Base-by-base conservation (phyloP, 2,797 vertebrate species). In the Galago senegalensis region DNA sequence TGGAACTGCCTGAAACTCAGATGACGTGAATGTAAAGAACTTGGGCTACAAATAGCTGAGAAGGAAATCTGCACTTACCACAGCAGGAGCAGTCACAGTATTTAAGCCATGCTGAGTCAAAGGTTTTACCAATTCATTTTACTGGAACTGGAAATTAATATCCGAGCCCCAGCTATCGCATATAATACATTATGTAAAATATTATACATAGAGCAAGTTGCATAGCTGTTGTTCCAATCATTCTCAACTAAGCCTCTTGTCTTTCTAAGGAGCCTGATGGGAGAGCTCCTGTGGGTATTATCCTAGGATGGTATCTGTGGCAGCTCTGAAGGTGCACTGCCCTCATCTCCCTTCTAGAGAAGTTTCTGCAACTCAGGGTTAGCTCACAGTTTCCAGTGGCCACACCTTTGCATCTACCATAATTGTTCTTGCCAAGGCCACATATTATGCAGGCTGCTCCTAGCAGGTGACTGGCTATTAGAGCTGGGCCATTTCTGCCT, bases 271-370 rank as follows among this genome's bases (percentile, higher is more conserved):
- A 96, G 40, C 46, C 14, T 14, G 29, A 12, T 77, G 29, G 65
- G 34, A 91, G 40, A 84, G 49, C 1, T 7, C 29, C 73, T 25
- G 23, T 56, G 37, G 37, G 5, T n/a, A 80, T 58, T 75, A 29
- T 75, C 84, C 84, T 63, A 95, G 53, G 82, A 81, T 70, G 37
- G 4, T 25, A 63, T 58, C 34, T 76, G 4, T 75, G 73, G 43
- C 29, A 61, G 31, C 63, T 8, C 2, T 23, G 81, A 34, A 70
- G 73, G 58, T 43, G 4, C 12, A 14, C 17, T 61, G 4, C 20
- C 90, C 60, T 34, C 49, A n/a, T 91, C 27, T 88, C 29, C 87
- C 60, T 81, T 76, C 29, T 18, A 72, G 65, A 96, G 60, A 83
- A 84, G 27, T 58, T 69, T 53, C 25, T 86, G n/a, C 12, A 81